Evolutionary conservation across 2,797 vertebrate genomes (phyloP).

Genomic region (Molossus molossus): DNA sequence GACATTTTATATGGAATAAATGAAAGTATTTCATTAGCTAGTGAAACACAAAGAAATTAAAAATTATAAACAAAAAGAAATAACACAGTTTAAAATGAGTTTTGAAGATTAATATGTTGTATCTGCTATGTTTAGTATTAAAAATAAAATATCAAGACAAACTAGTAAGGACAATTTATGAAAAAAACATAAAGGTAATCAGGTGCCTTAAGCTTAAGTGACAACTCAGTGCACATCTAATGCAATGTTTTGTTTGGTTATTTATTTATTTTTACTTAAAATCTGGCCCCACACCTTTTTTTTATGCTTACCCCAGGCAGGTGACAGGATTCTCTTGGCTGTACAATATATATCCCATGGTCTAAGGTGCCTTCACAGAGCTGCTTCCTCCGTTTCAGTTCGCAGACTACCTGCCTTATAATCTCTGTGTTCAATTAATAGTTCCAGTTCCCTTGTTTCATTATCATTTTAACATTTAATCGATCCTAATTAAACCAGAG

Average conservation of each 20-base stretch:
- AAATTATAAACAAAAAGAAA: slow-evolving; percentile 73
- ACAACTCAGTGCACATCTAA: neutral
- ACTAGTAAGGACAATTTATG: slow-evolving; percentile 66
- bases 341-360: neutral
- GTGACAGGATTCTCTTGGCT: neutral
- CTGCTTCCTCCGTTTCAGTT: neutral
- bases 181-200: slow-evolving; percentile 49
- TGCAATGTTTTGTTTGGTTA: neutral
- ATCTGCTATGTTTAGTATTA: slow-evolving; percentile 59
- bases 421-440: slow-evolving; percentile 57
- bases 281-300: slow-evolving; percentile 64
- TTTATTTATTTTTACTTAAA: slow-evolving; percentile 62
- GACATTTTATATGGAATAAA: slow-evolving; percentile 73
- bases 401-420: slow-evolving; percentile 57
- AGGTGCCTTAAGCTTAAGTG: neutral
- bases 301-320: neutral
- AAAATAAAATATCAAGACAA: slow-evolving; percentile 73
- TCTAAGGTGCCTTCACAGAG: neutral
- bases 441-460: slow-evolving; percentile 68
- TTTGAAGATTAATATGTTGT: slow-evolving; percentile 59
- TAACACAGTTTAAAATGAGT: slow-evolving; percentile 76
- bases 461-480: slow-evolving; percentile 78
- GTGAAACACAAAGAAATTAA: slow-evolving; percentile 77
- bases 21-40: slow-evolving; percentile 57
- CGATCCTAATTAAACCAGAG: slow-evolving; percentile 72